These are phyloP conservation scores for Cyrtonyx montezumae DNA, from an alignment of 2,113 vertebrate genomes.

Conservation along the genomic window DNA sequence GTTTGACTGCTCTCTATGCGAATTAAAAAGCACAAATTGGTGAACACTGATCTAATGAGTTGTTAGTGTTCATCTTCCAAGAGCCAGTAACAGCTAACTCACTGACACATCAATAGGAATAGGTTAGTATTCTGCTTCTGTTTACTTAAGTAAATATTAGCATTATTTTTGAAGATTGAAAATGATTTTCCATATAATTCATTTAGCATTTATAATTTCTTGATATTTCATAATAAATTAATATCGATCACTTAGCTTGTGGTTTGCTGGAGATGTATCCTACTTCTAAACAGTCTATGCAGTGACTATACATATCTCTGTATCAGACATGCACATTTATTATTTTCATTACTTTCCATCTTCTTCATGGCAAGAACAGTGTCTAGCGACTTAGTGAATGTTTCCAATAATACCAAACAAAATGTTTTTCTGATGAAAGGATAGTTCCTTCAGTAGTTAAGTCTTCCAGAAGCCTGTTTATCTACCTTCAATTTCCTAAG, in stretches of 20 bases:
- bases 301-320: background rate
- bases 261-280: constrained; percentile 23
- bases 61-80: background rate
- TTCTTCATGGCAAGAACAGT: background rate
- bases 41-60: background rate
- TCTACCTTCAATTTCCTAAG: background rate
- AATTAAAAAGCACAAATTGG: constrained; percentile 13
- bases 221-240: constrained; percentile 52
- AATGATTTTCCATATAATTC: background rate
- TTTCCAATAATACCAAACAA: background rate
- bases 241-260: constrained; percentile 29
- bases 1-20: background rate
- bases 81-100: background rate
- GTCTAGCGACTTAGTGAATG: constrained; percentile 4
- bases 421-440: constrained; percentile 16
- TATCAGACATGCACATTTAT: background rate
- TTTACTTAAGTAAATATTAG: constrained; percentile 15
- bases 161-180: background rate
- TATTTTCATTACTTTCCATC: background rate
- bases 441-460: constrained; percentile 33
- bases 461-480: background rate
- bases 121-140: background rate
- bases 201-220: constrained; percentile 58
- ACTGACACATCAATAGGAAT: background rate
- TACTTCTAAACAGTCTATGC: background rate